These are phyloP conservation scores for Macquaria ambigua DNA, from an alignment of 2,113 vertebrate species.

Conservation along the genomic window DNA sequence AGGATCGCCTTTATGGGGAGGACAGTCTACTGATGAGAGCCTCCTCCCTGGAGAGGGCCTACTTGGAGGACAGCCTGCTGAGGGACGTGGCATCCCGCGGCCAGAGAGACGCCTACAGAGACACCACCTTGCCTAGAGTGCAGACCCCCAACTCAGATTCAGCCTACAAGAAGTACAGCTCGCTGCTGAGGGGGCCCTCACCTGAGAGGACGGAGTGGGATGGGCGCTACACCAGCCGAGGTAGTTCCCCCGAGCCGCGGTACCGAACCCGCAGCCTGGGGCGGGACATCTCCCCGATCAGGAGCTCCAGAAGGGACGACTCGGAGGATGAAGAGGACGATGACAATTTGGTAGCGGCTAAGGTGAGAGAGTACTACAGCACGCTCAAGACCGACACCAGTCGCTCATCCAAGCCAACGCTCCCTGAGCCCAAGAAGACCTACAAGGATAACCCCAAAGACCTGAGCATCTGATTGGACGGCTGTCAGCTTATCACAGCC, in stretches of 20 bases:
- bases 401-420: conserved; percentile 75
- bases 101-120: conserved; percentile 57
- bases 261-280: conserved; percentile 80
- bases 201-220: conserved; percentile 66
- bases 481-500: conserved; percentile 51
- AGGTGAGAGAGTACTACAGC: conserved; percentile 88
- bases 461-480: conserved; percentile 93
- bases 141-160: conserved; percentile 79
- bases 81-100: conserved; percentile 55
- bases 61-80: conserved; percentile 70
- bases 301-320: conserved; percentile 62
- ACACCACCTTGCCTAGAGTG: conserved; percentile 72
- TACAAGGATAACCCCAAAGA: conserved; percentile 96
- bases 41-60: conserved; percentile 72
- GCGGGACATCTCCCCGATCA: conserved; percentile 77
- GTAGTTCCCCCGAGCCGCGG: conserved; percentile 55
- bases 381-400: conserved; percentile 78
- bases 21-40: conserved; percentile 72
- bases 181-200: conserved; percentile 79
- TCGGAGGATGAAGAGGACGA: conserved; percentile 81
- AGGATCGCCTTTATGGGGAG: conserved; percentile 55
- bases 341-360: conserved; percentile 78
- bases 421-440: conserved; percentile 88
- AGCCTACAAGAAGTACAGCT: conserved; percentile 80
- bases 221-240: conserved; percentile 53